Evolutionary conservation across 2,888 invertebrate genomes (phyloP).

Genomic region (Axea sp.): DNA sequence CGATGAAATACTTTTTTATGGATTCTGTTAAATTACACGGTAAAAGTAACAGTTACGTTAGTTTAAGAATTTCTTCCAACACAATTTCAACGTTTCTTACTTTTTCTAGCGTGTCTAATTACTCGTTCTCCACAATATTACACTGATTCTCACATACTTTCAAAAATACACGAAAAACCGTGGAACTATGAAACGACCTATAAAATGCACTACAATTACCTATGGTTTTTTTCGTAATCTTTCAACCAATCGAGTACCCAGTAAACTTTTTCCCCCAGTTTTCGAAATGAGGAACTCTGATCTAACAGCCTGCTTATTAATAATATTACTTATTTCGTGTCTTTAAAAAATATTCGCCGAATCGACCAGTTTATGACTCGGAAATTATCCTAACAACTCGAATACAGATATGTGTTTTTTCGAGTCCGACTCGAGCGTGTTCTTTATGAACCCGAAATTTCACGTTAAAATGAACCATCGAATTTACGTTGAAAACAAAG

Average conservation of each 20-base stretch:
- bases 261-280: slow-evolving; percentile 1
- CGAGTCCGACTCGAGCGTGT: background rate
- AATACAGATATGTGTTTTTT: slow-evolving; percentile 11
- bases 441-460: slow-evolving; percentile 29
- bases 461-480: slow-evolving; percentile 16
- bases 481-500: slow-evolving; percentile 32
- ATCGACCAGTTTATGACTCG: slow-evolving; percentile 28
- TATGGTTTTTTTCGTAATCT: slow-evolving; percentile 19
- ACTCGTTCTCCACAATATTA: slow-evolving; percentile 20
- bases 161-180: slow-evolving; percentile 9
- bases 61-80: background rate
- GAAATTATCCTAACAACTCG: slow-evolving; percentile 43
- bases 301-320: slow-evolving; percentile 32
- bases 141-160: slow-evolving; percentile 30
- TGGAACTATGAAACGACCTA: slow-evolving; percentile 16
- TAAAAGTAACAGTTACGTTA: slow-evolving; percentile 21
- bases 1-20: slow-evolving; percentile 8
- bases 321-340: slow-evolving; percentile 29
- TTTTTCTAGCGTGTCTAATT: slow-evolving; percentile 35
- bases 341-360: no score
- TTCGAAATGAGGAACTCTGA: background rate
- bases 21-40: slow-evolving; percentile 26
- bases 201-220: slow-evolving; percentile 19
- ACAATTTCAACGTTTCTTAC: slow-evolving; percentile 19
- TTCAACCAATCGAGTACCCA: slow-evolving; percentile 25